A percentile compares a stretch with the other conserved stretches of the same genome.
These are phyloP conservation scores for Archilochus colubris DNA, from an alignment of 2,113 vertebrate genomes.

Conservation along the genomic window DNA sequence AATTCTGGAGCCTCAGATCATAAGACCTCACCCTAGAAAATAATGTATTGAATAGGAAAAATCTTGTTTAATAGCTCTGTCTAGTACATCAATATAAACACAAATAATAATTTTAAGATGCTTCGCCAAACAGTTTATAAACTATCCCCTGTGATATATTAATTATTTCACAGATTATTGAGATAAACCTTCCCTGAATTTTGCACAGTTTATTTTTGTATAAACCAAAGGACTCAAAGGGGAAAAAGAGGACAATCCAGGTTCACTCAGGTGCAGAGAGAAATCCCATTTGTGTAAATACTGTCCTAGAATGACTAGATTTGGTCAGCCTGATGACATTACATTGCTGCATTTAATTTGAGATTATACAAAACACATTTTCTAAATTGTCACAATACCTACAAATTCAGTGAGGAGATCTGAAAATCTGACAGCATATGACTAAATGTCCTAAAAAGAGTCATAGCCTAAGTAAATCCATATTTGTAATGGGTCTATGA, in stretches of 20 bases:
- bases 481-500: neutral
- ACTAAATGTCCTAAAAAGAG: neutral
- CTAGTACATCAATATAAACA: neutral
- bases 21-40: neutral
- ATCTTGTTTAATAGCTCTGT: neutral
- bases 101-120: neutral
- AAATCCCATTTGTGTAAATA: neutral
- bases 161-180: neutral
- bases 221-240: neutral
- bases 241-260: neutral
- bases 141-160: neutral
- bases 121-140: neutral
- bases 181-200: neutral
- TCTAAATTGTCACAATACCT: neutral
- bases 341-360: neutral
- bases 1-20: neutral
- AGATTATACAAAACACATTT: neutral
- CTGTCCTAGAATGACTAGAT: neutral
- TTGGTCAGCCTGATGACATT: neutral
- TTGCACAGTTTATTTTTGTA: neutral
- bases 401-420: neutral
- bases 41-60: neutral
- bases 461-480: neutral
- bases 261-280: neutral
- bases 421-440: neutral